These are phyloP conservation scores for Coregonus clupeaformis DNA, from an alignment of 2,113 vertebrate species.

Conservation along the genomic window DNA sequence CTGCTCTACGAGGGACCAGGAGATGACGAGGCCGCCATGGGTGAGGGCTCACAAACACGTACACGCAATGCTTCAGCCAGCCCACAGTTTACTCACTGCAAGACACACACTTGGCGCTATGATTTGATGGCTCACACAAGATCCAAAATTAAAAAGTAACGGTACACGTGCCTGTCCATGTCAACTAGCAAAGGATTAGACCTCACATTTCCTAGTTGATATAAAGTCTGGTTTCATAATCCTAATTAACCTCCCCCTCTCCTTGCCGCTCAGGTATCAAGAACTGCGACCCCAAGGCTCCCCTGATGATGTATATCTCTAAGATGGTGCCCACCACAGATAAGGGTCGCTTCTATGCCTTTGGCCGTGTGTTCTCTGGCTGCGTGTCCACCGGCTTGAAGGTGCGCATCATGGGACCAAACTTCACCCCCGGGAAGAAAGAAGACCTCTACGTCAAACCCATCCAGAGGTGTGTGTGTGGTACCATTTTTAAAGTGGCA, in stretches of 20 bases:
- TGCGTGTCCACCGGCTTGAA: slow-evolving; percentile 83
- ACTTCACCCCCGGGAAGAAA: slow-evolving; percentile 86
- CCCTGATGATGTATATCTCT: slow-evolving; percentile 90
- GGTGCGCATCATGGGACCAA: slow-evolving; percentile 88
- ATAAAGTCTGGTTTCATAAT: too few relatives aligned
- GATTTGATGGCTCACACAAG: background rate
- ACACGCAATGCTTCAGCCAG: too few relatives aligned
- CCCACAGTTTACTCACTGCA: background rate
- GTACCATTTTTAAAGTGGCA: too few relatives aligned
- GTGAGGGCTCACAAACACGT: slow-evolving; percentile 58
- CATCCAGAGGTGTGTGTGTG: slow-evolving; percentile 78
- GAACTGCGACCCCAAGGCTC: slow-evolving; percentile 86
- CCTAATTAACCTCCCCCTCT: background rate
- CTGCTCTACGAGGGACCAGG: slow-evolving; percentile 86
- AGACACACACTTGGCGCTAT: background rate
- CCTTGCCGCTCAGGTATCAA: slow-evolving; percentile 82
- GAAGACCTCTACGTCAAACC: slow-evolving; percentile 87
- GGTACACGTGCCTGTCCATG: background rate
- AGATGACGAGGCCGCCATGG: slow-evolving; percentile 85
- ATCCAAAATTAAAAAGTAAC: too few relatives aligned
- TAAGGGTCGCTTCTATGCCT: slow-evolving; percentile 86
- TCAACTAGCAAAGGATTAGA: too few relatives aligned
- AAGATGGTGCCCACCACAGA: slow-evolving; percentile 89
- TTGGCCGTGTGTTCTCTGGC: slow-evolving; percentile 85
- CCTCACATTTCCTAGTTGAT: too few relatives aligned